Evolutionary conservation across 2,797 vertebrate species (phyloP).

Genomic region (Coreius guichenoti): DNA sequence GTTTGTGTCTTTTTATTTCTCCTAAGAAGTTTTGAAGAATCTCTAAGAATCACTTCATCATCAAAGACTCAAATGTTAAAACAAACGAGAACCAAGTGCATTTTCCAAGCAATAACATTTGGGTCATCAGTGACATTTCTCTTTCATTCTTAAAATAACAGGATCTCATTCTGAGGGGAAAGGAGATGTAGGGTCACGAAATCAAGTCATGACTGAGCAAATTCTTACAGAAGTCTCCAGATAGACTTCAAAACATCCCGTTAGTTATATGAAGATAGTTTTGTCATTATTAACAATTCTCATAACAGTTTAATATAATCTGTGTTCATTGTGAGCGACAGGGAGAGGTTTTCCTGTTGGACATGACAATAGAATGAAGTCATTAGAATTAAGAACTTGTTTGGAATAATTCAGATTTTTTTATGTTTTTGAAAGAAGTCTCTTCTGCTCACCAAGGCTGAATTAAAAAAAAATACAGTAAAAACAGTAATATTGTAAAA

Average conservation of each 20-base stretch:
- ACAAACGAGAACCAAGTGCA: neutral
- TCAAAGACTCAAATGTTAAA: neutral
- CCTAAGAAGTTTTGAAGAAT: too few relatives aligned
- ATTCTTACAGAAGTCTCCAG: neutral
- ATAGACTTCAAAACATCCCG: conserved; percentile 5
- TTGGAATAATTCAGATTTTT: neutral
- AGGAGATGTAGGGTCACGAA: neutral
- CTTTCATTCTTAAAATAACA: conserved; percentile 19
- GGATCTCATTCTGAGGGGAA: neutral
- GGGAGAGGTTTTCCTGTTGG: neutral
- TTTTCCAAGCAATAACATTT: neutral
- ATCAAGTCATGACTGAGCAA: neutral
- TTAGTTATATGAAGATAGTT: neutral
- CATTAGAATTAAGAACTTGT: conserved; percentile 8
- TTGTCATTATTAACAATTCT: neutral
- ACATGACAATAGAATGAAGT: neutral
- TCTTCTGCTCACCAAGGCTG: neutral
- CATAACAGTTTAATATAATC: neutral
- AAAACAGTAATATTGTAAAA: neutral
- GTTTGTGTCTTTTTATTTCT: neutral
- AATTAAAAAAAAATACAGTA: too few relatives aligned
- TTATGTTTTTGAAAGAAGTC: too few relatives aligned
- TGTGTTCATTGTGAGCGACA: neutral
- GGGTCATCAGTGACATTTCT: conserved; percentile 26
- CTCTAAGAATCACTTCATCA: neutral